A percentile compares a stretch with the other conserved stretches of the same genome.
Evolutionary conservation across 2,888 invertebrate species (phyloP).

Genomic region (Andrena bucephala): DNA sequence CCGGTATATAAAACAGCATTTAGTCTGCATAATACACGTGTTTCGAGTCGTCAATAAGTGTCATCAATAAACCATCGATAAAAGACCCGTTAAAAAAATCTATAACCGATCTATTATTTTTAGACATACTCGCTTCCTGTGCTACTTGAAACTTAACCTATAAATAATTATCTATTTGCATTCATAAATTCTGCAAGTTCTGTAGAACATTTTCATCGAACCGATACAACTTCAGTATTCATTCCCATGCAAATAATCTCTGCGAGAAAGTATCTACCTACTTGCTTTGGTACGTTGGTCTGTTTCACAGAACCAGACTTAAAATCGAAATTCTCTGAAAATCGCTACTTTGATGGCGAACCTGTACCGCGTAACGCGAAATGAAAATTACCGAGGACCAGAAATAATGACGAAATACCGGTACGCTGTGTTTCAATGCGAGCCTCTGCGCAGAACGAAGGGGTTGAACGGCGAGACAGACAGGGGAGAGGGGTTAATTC

Average conservation of each 20-base stretch:
- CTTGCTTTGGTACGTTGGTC: neutral
- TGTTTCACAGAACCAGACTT: neutral
- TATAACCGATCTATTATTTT: neutral
- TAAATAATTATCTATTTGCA: neutral
- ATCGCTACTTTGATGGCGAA: neutral
- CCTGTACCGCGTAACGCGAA: neutral
- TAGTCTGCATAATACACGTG: neutral
- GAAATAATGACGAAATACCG: neutral
- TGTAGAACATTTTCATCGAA: neutral
- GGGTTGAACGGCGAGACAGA: constrained; percentile 60
- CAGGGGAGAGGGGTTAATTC: constrained; percentile 70
- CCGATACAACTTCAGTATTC: neutral
- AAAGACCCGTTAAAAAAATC: neutral
- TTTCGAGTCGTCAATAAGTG: neutral
- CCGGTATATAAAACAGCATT: neutral
- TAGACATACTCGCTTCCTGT: neutral
- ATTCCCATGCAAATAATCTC: neutral
- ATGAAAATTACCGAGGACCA: neutral
- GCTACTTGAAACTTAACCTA: neutral
- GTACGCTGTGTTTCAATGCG: too few relatives aligned
- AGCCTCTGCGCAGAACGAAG: constrained; percentile 16
- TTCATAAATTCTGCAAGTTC: neutral
- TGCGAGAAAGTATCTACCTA: neutral
- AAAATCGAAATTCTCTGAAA: constrained; percentile 1
- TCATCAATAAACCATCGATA: neutral